Evolutionary conservation across 2,113 vertebrate genomes (phyloP), one percentile per base, ranked within the genome.

Genomic region (Butastur rufipennis): DNA sequence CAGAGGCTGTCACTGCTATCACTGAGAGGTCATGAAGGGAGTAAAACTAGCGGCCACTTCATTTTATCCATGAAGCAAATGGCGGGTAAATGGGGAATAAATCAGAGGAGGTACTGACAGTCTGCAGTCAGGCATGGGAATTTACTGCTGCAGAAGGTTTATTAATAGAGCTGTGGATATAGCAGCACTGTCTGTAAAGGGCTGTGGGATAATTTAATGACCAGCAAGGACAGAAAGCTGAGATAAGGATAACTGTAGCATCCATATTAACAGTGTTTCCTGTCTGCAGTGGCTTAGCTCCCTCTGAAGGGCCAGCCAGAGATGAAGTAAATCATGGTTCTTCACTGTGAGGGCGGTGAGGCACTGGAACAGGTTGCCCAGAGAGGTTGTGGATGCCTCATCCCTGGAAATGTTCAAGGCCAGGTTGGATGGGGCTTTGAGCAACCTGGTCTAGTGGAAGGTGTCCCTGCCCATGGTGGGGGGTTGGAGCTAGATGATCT

Each of bases 181-280:
- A 86, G n/a, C 70, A 85, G 86, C 56, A 73, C 43, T 47, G 52
- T 91, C 86, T 87, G 56, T 75, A 90, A 91, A 40, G 73, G 78
- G 19, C 55, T 93, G 62, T 26, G 87, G 66, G 93, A 95, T 95
- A 96, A 97, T 96, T 96, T 96, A 97, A 93, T 95, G 93, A 94
- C 47, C 87, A 94, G 52, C 43, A 95, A 91, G 47, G 74, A 82
- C 78, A 94, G 90, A 82, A 87, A 96, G 92, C 87, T 96, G 93
- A 96, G 90, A 94, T 90, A 88, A 96, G 55, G 67, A 58, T 43
- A 94, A 80, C n/a, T 72, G 62, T 6, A 62, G 78, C 62, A 83
- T 80, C 78, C 62, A 26, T 71, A 82, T 91, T 73, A 90, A 48
- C 73, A 75, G 20, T 40, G 56, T 31, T 93, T 73, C 22, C 56